These are phyloP conservation scores for Blastobasis adustella DNA, from an alignment of 2,888 invertebrate genomes.

Conservation along the genomic window DNA sequence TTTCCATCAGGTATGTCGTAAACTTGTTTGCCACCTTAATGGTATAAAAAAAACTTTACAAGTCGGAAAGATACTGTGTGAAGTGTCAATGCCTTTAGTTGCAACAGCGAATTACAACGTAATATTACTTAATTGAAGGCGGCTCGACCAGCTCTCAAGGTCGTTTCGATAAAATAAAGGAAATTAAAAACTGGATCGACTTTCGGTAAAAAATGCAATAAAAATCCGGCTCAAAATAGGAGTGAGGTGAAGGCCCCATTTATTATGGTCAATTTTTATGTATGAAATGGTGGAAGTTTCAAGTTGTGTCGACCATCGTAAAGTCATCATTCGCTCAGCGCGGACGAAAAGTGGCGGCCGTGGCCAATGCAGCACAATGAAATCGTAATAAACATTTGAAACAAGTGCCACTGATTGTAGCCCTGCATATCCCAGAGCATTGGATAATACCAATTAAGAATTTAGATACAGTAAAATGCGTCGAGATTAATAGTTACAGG, in stretches of 20 bases:
- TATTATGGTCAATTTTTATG: conserved; percentile 1
- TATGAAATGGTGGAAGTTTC: background rate
- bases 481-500: conserved; percentile 33
- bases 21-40: no score
- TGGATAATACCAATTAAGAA: conserved; percentile 32
- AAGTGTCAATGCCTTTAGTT: no score
- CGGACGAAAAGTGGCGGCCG: background rate
- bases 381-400: conserved; percentile 13
- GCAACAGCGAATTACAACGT: no score
- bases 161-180: no score
- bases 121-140: no score
- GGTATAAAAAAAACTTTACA: no score
- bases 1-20: no score
- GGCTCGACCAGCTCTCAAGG: no score
- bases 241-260: conserved; percentile 1
- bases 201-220: background rate
- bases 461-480: conserved; percentile 26
- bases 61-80: no score
- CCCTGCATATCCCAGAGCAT: conserved; percentile 15
- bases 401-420: conserved; percentile 6
- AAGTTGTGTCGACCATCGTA: background rate
- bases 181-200: background rate
- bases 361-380: conserved; percentile 6
- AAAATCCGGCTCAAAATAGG: background rate
- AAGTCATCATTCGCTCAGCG: no score